These are phyloP conservation scores for Oscheius onirici DNA, from an alignment of 2,888 invertebrate genomes.

Conservation along the genomic window DNA sequence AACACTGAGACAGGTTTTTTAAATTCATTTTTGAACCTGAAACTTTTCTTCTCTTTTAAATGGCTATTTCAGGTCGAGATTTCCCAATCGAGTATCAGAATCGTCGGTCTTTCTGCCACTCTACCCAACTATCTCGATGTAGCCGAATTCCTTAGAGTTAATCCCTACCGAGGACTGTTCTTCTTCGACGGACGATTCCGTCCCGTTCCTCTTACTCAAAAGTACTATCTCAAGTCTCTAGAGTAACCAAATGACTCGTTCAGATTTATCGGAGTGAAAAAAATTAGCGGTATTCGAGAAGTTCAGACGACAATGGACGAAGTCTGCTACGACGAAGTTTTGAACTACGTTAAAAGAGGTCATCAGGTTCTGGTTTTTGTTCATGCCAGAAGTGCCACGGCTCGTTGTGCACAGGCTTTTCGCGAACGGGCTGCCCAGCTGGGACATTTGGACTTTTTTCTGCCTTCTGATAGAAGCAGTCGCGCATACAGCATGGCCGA, in stretches of 20 bases:
- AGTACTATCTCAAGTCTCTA: constrained; percentile 35
- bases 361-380: constrained; percentile 91
- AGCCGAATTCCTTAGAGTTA: constrained; percentile 90
- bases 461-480: constrained; percentile 43
- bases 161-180: constrained; percentile 80
- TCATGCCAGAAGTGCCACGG: constrained; percentile 94
- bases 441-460: constrained; percentile 54
- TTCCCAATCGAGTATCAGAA: constrained; percentile 85
- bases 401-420: constrained; percentile 85
- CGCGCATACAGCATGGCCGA: constrained; percentile 49
- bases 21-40: too few species aligned
- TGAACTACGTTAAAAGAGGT: constrained; percentile 85
- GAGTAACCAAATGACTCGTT: background rate
- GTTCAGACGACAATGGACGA: constrained; percentile 52
- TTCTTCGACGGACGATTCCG: constrained; percentile 83
- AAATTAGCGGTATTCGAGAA: constrained; percentile 41
- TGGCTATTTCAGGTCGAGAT: constrained; percentile 73
- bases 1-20: constrained; percentile 83
- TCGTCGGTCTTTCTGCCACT: constrained; percentile 86
- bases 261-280: constrained; percentile 66
- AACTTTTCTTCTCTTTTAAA: background rate
- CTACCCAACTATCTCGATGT: constrained; percentile 97
- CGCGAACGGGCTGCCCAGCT: constrained; percentile 81
- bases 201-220: constrained; percentile 79
- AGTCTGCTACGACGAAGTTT: constrained; percentile 87